Base-by-base conservation (phyloP, 2,888 invertebrate species). In the Caenorhabditis panamensis region DNA sequence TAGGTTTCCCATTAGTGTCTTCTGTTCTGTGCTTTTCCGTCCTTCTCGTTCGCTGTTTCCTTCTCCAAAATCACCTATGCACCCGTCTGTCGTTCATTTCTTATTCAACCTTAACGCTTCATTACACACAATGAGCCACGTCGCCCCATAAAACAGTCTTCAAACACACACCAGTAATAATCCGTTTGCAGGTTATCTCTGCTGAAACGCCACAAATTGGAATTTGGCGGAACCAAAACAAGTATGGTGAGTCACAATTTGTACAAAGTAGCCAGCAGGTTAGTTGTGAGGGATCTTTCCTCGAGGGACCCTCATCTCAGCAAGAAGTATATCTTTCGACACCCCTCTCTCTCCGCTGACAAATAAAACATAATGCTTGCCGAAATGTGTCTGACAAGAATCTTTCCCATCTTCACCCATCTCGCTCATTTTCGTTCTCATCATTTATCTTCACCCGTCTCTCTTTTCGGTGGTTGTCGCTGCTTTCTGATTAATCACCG, bases 351-450 rank as follows among this genome's bases (percentile, higher is more conserved):
- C 66, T 22, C 75, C 61, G 41, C 75, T 66, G 75, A 75, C 75
- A 54, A 75, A 66, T 75, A 75, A 75, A 75, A 75, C 75, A 66
- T 75, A 66, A 75, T 66, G 61, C 66, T 54, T 66, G 66, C 66
- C 75, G 75, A 66, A 75, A 75, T 75, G 66, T 75, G 75, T 66
- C 66, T 66, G 75, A 75, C 75, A 75, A 75, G 75, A 75, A 61
- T 75, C 75, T 66, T 73, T 47, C 36, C n/a, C 13, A 11, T 31
- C 36, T 62, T 56, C 26, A 49, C 36, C 31, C 49, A 66, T 20
- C 26, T 76, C 26, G 28, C 31, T 31, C 62, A 62, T 76, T 76
- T 62, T 76, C 56, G 54, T 72, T 63, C 72, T 64, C 71, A 72
- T 72, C 72, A 72, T 72, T 72, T 72, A 58, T 72, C 63, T 72